phyloP scores from a whole-genome alignment of 2,888 invertebrate genomes.

The Formica aserva region DNA sequence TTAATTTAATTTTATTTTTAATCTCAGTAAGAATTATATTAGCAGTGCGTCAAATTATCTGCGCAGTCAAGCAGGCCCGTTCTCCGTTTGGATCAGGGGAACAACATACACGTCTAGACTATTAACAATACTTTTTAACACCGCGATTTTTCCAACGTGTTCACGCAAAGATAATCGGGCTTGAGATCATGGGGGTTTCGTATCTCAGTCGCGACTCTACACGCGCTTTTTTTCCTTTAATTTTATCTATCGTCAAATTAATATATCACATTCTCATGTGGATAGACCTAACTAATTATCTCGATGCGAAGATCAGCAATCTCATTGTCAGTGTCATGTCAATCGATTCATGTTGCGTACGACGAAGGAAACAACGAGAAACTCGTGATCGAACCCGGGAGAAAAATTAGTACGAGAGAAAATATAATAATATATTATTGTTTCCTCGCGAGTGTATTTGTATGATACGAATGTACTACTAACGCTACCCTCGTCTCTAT shows the following conservation, averaged over 20 bases:
- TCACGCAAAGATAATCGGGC: conserved; percentile 44
- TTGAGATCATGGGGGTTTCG: conserved; percentile 25
- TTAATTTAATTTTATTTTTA: too few relatives aligned
- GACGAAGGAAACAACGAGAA: conserved; percentile 60
- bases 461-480: conserved; percentile 15
- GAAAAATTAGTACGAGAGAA: neutral
- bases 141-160: conserved; percentile 7
- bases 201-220: conserved; percentile 41
- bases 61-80: conserved; percentile 1
- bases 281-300: conserved; percentile 46
- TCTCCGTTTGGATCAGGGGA: conserved; percentile 54
- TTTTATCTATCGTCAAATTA: conserved; percentile 37
- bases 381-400: conserved; percentile 30
- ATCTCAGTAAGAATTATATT: neutral
- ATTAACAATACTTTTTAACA: conserved; percentile 27
- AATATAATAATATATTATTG: conserved; percentile 11
- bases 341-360: conserved; percentile 45
- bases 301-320: conserved; percentile 55
- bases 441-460: neutral
- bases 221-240: conserved; percentile 41
- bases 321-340: conserved; percentile 40
- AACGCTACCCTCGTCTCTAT: conserved; percentile 11
- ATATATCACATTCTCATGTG: conserved; percentile 54
- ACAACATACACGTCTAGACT: conserved; percentile 55
- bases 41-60: conserved; percentile 13